Percentiles rank a stretch among this genome's conserved stretches.
phyloP scores from a whole-genome alignment of 2,113 vertebrate species.

The Melanerpes formicivorus region DNA sequence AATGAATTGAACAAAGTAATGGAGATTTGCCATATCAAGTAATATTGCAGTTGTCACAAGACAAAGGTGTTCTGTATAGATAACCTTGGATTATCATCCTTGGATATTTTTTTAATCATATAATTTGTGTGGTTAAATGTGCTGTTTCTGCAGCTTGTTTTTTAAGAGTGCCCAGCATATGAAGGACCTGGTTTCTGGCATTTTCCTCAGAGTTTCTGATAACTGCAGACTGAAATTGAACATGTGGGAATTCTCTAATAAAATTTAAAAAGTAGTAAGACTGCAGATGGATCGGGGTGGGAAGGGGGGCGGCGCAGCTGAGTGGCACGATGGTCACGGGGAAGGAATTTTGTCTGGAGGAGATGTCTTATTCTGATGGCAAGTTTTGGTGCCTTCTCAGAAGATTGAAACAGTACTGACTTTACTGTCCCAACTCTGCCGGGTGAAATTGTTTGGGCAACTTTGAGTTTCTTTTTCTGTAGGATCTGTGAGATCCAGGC shows the following conservation, averaged over 20 bases:
- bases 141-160: neutral
- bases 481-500: constrained; percentile 98
- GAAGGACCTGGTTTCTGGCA: neutral
- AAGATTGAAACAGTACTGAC: neutral
- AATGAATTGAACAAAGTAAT: neutral
- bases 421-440: neutral
- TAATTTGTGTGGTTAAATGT: neutral
- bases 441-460: neutral
- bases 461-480: neutral
- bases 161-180: neutral
- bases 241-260: neutral
- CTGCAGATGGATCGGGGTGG: neutral
- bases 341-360: neutral
- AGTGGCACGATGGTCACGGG: neutral
- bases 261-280: neutral
- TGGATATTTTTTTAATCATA: neutral
- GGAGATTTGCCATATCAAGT: neutral
- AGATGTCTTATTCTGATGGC: neutral
- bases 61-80: neutral
- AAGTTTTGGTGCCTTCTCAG: neutral
- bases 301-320: neutral
- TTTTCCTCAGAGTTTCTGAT: neutral
- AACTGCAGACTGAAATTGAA: neutral
- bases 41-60: neutral
- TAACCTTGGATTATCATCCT: neutral